These are phyloP conservation scores for Drosophila serrata DNA, from an alignment of 1,140 invertebrate species.

Conservation along the genomic window DNA sequence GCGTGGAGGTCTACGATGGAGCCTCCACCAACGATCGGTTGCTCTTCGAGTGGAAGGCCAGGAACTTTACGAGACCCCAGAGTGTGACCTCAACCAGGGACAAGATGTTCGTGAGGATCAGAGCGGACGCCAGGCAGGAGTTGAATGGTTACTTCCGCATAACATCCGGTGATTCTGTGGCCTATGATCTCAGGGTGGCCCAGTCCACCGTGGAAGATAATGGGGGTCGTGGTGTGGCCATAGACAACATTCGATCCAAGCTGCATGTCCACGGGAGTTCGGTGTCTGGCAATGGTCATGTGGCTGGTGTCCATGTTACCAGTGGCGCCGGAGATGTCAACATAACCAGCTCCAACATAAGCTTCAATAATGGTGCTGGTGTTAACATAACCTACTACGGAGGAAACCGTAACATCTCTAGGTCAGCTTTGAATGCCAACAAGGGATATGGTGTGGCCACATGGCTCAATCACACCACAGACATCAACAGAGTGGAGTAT, in stretches of 20 bases:
- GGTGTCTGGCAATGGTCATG: conserved; percentile 94
- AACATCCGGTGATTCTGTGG: conserved; percentile 92
- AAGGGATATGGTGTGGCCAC: conserved; percentile 93
- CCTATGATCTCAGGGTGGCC: conserved; percentile 94
- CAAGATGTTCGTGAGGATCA: conserved; percentile 91
- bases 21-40: conserved; percentile 89
- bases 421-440: conserved; percentile 92
- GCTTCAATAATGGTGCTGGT: conserved; percentile 96
- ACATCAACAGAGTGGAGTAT: conserved; percentile 89
- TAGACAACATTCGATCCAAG: conserved; percentile 93
- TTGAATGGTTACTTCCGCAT: conserved; percentile 91
- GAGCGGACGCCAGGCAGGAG: conserved; percentile 89
- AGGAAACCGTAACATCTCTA: conserved; percentile 95
- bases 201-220: conserved; percentile 94
- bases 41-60: conserved; percentile 89
- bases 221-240: conserved; percentile 95
- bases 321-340: conserved; percentile 96
- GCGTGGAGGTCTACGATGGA: conserved; percentile 92
- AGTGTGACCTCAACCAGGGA: conserved; percentile 92
- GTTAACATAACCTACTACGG: conserved; percentile 96
- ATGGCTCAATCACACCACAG: conserved; percentile 95
- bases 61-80: conserved; percentile 93
- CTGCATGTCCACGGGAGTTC: conserved; percentile 92
- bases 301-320: conserved; percentile 94
- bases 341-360: conserved; percentile 94